Percentiles rank a stretch among this genome's conserved stretches.
phyloP scores from a whole-genome alignment of 1,140 invertebrate species.

The Caerostris extrusa region DNA sequence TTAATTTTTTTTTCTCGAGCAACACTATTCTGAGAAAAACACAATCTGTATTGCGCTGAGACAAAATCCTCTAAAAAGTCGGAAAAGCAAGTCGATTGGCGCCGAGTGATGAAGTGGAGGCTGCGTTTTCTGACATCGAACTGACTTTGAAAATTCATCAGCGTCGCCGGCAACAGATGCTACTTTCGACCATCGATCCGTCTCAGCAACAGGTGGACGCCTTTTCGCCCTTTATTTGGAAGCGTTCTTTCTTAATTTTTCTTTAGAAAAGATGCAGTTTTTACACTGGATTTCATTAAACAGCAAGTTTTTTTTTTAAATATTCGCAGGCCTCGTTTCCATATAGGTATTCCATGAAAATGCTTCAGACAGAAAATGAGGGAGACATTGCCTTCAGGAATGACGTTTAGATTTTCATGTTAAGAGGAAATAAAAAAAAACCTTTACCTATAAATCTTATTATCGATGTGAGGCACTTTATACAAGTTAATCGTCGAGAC shows the following conservation, averaged over 20 bases:
- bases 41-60: too few species aligned
- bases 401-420: too few species aligned
- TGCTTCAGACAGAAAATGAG: too few species aligned
- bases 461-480: too few species aligned
- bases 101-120: neutral
- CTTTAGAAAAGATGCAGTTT: neutral
- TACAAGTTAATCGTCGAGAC: too few species aligned
- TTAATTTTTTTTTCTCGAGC: too few species aligned
- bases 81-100: neutral
- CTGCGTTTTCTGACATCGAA: neutral
- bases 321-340: neutral
- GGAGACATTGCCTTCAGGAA: too few species aligned
- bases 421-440: too few species aligned
- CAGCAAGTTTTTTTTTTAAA: neutral
- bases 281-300: neutral
- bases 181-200: neutral
- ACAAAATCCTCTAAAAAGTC: too few species aligned
- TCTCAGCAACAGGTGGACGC: neutral
- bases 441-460: too few species aligned
- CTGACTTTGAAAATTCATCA: slow-evolving; percentile 7
- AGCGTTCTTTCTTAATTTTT: neutral
- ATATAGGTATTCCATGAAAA: too few species aligned
- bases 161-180: slow-evolving; percentile 9
- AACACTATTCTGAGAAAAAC: too few species aligned
- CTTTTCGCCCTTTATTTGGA: neutral